A percentile compares a stretch with the other conserved stretches of the same genome.
These are phyloP conservation scores for Drosophila longiperda DNA, from an alignment of 2,888 invertebrate species.

Conservation along the genomic window DNA sequence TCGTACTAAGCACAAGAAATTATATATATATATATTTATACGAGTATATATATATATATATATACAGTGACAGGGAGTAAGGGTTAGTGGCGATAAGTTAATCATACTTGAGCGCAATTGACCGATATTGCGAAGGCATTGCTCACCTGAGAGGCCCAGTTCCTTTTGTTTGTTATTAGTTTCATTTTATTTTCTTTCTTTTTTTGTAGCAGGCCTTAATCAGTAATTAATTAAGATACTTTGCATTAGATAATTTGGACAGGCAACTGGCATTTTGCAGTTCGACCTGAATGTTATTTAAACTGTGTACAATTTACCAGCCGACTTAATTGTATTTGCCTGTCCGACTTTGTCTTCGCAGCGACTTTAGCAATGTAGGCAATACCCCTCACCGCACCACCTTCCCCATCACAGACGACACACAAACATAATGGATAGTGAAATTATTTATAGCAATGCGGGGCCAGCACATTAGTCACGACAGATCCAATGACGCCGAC, in stretches of 20 bases:
- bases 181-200: slow-evolving; percentile 26
- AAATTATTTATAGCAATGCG: slow-evolving; percentile 64
- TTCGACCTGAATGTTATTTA: slow-evolving; percentile 47
- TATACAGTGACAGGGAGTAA: too few relatives aligned
- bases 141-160: slow-evolving; percentile 53
- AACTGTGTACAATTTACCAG: slow-evolving; percentile 67
- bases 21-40: too few relatives aligned
- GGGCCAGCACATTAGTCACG: slow-evolving; percentile 60
- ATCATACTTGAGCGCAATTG: slow-evolving; percentile 73
- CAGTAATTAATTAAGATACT: slow-evolving; percentile 79
- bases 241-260: slow-evolving; percentile 68
- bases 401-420: slow-evolving; percentile 9
- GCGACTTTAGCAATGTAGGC: slow-evolving; percentile 35
- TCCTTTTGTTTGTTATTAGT: slow-evolving; percentile 8
- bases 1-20: slow-evolving; percentile 7
- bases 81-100: slow-evolving; percentile 36
- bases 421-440: slow-evolving; percentile 58
- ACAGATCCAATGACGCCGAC: slow-evolving; percentile 29
- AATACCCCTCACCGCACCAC: slow-evolving; percentile 53
- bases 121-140: slow-evolving; percentile 68
- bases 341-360: slow-evolving; percentile 63
- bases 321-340: slow-evolving; percentile 75
- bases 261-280: slow-evolving; percentile 43
- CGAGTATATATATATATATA: too few relatives aligned
- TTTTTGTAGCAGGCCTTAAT: slow-evolving; percentile 37